phyloP scores from a whole-genome alignment of 2,888 invertebrate species.

The Dynastes grantii region DNA sequence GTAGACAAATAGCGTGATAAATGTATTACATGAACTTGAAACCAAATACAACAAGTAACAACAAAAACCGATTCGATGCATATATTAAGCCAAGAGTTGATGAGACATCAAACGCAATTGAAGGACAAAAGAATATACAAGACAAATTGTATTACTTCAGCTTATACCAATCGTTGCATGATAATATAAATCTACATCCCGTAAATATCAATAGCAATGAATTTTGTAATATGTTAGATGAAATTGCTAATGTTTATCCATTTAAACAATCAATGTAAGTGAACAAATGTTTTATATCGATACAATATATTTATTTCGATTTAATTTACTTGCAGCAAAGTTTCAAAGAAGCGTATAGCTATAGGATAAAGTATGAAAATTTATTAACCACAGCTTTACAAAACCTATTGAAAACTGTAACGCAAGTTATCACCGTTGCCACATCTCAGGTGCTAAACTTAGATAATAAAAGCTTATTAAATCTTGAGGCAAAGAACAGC shows the following conservation, averaged over 20 bases:
- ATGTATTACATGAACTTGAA: slow-evolving; percentile 81
- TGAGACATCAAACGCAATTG: slow-evolving; percentile 90
- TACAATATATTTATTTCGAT: slow-evolving; percentile 48
- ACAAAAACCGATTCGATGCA: slow-evolving; percentile 94
- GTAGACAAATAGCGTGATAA: slow-evolving; percentile 68
- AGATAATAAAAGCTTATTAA: slow-evolving; percentile 59
- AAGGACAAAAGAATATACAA: slow-evolving; percentile 86
- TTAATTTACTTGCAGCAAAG: slow-evolving; percentile 73
- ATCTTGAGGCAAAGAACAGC: slow-evolving; percentile 23
- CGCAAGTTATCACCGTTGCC: slow-evolving; percentile 83
- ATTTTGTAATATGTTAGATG: slow-evolving; percentile 85
- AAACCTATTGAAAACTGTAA: slow-evolving; percentile 86
- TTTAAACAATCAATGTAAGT: slow-evolving; percentile 86
- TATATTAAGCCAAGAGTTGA: slow-evolving; percentile 91
- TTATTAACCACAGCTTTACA: slow-evolving; percentile 86
- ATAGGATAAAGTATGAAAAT: slow-evolving; percentile 88
- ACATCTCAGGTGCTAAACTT: slow-evolving; percentile 80
- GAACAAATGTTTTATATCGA: slow-evolving; percentile 49
- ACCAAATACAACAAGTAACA: slow-evolving; percentile 89
- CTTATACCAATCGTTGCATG: slow-evolving; percentile 74
- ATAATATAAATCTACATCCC: slow-evolving; percentile 61
- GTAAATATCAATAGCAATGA: slow-evolving; percentile 77
- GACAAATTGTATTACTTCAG: slow-evolving; percentile 89
- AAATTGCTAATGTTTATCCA: slow-evolving; percentile 91
- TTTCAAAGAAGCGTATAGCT: slow-evolving; percentile 89